Conservation (phyloP, 2,888 invertebrate species). For the Julus scandinavius region DNA sequence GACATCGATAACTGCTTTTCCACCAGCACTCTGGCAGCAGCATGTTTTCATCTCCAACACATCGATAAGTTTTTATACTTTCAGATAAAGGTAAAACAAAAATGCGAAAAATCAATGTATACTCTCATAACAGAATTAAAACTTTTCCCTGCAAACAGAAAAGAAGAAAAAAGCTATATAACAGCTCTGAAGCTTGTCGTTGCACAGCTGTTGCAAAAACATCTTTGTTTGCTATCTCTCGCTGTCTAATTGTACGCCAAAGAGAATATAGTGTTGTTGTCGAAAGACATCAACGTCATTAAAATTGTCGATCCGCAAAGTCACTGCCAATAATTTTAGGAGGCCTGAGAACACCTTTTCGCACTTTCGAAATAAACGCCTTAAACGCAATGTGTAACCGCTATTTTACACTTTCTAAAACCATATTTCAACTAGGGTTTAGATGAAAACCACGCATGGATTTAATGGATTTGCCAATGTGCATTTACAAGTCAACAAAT, state of each 20-base stretch:
- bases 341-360: background rate
- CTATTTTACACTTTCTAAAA: background rate
- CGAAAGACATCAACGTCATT: background rate
- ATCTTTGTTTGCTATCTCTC: background rate
- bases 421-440: background rate
- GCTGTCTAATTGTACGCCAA: background rate
- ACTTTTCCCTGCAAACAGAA: background rate
- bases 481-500: too few relatives aligned
- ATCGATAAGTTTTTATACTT: background rate
- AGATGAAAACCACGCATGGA: too few relatives aligned
- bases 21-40: background rate
- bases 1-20: background rate
- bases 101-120: slow-evolving; percentile 10
- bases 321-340: background rate
- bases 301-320: background rate
- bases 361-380: background rate
- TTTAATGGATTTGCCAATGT: too few relatives aligned
- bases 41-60: background rate
- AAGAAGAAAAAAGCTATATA: too few relatives aligned
- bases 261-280: background rate
- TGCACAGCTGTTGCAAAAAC: slow-evolving; percentile 20
- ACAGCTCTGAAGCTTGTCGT: background rate
- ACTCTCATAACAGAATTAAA: background rate
- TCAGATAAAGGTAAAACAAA: background rate
- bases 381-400: background rate